phyloP scores from a whole-genome alignment of 1,140 invertebrate species.

The Chymomyza costata region DNA sequence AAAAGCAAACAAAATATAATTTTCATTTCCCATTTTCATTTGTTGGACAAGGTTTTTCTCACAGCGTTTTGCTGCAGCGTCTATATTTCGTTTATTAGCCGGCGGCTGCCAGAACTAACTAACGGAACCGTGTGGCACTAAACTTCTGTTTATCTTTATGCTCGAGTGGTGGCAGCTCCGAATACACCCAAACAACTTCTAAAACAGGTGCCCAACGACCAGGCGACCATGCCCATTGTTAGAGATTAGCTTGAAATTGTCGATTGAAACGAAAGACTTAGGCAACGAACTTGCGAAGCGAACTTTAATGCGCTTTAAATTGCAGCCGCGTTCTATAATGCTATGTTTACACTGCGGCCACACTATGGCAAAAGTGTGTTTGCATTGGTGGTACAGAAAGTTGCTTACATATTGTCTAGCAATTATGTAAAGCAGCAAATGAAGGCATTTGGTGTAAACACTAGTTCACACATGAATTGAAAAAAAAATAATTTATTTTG shows the following conservation, averaged over 20 bases:
- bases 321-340: constrained; percentile 21
- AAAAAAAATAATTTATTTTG: no score
- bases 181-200: background rate
- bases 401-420: no score
- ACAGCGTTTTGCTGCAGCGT: background rate
- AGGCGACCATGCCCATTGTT: no score
- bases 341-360: background rate
- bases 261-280: constrained; percentile 46
- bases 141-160: constrained; percentile 25
- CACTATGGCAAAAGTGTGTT: background rate
- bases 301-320: constrained; percentile 70
- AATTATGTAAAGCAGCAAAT: no score
- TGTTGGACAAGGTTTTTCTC: background rate
- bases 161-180: constrained; percentile 39
- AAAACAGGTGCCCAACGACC: no score
- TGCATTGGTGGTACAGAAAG: no score
- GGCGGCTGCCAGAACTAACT: constrained; percentile 26
- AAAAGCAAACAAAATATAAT: constrained; percentile 55
- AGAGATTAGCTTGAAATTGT: no score
- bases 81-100: constrained; percentile 51
- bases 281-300: constrained; percentile 63
- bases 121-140: constrained; percentile 29
- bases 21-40: constrained; percentile 63
- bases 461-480: no score
- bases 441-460: no score